A percentile compares a stretch with the other conserved stretches of the same genome.
Conservation (phyloP, 1,140 invertebrate genomes). For the Drosophila kepulauana region DNA sequence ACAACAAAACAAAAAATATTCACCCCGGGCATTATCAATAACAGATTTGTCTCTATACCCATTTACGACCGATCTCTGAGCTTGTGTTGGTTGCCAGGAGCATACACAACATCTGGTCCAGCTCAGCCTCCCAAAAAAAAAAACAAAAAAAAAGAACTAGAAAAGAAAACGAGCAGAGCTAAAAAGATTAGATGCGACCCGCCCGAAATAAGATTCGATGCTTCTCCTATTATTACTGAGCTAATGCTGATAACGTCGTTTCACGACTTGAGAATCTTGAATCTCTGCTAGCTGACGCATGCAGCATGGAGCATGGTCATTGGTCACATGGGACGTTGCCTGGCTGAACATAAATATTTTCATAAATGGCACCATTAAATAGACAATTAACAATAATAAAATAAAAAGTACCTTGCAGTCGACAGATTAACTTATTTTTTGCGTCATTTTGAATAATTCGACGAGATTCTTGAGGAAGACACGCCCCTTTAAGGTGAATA, state of each 20-base stretch:
- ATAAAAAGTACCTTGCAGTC: constrained; percentile 16
- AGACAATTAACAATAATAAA: neutral
- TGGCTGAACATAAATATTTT: constrained; percentile 4
- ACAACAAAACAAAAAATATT: constrained; percentile 50
- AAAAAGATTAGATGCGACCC: neutral
- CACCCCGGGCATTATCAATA: constrained; percentile 53
- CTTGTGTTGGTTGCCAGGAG: constrained; percentile 15
- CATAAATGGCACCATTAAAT: neutral
- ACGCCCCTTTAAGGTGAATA: constrained; percentile 9
- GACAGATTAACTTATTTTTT: constrained; percentile 9
- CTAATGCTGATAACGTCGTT: neutral
- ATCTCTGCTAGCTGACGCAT: constrained; percentile 24
- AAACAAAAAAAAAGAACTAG: no score
- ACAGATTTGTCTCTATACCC: constrained; percentile 28
- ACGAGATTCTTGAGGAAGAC: constrained; percentile 5
- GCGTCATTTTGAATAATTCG: constrained; percentile 22
- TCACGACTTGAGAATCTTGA: neutral
- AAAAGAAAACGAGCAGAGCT: neutral
- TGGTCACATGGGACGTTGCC: constrained; percentile 2
- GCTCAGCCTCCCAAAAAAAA: constrained; percentile 3
- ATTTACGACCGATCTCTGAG: constrained; percentile 23
- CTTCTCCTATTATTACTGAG: neutral
- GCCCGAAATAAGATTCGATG: constrained; percentile 3
- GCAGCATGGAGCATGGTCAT: neutral
- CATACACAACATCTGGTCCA: constrained; percentile 2